phyloP scores from a whole-genome alignment of 2,113 vertebrate species.

The Hydrolagus affinis region DNA sequence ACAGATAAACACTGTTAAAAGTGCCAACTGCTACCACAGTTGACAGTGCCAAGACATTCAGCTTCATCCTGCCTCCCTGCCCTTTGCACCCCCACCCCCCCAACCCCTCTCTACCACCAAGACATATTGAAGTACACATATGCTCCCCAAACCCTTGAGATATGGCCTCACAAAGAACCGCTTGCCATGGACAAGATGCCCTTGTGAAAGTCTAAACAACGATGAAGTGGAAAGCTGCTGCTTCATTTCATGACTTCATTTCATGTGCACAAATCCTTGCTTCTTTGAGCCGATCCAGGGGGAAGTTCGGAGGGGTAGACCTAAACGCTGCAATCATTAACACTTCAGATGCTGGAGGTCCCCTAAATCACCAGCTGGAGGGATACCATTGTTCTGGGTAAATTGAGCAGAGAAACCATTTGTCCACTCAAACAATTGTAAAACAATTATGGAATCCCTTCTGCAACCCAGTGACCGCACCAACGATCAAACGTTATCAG shows the following conservation, averaged over 20 bases:
- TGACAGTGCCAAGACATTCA: neutral
- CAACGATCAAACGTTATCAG: neutral
- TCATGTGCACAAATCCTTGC: no score
- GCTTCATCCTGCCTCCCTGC: neutral
- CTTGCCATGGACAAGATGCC: conserved; percentile 43
- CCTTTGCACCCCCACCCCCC: neutral
- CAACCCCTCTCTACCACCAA: neutral
- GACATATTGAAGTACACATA: neutral
- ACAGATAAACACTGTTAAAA: neutral
- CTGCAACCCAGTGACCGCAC: neutral
- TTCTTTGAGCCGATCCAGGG: neutral
- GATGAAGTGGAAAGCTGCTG: conserved; percentile 29
- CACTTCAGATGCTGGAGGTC: conserved; percentile 40
- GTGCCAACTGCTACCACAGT: neutral
- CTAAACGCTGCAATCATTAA: neutral
- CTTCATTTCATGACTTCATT: conserved; percentile 30
- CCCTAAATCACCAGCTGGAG: conserved; percentile 56
- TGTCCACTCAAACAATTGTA: conserved; percentile 15
- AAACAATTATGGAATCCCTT: conserved; percentile 10
- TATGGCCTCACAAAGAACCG: conserved; percentile 41
- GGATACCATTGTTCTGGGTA: conserved; percentile 53
- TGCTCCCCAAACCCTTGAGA: neutral
- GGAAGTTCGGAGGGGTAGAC: neutral
- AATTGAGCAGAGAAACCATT: conserved; percentile 51
- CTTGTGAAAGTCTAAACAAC: conserved; percentile 34